These are phyloP conservation scores for Drosophila antonietae DNA, from an alignment of 2,888 invertebrate genomes.

Conservation along the genomic window DNA sequence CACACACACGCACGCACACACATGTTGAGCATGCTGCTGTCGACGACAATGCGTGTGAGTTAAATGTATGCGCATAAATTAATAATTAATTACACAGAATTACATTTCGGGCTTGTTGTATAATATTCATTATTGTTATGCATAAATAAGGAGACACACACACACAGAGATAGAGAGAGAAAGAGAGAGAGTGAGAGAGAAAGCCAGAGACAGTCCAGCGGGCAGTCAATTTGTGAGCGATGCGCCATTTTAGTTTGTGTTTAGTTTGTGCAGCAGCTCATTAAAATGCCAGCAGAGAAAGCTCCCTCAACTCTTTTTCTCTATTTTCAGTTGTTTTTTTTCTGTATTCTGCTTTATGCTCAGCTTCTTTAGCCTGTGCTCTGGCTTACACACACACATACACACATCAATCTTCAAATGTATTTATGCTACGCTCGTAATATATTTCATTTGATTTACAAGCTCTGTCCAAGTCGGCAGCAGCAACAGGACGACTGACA, in stretches of 20 bases:
- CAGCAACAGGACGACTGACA: constrained; percentile 39
- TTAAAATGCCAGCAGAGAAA: constrained; percentile 65
- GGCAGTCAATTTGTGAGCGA: constrained; percentile 62
- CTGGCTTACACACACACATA: constrained; percentile 31
- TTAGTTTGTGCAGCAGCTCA: constrained; percentile 63
- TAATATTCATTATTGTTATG: constrained; percentile 84
- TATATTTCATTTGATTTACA: constrained; percentile 79
- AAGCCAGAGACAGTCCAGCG: not conserved
- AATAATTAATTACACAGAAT: constrained; percentile 84
- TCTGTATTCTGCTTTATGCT: not conserved
- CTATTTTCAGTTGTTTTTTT: not conserved
- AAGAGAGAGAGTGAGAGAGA: too few species aligned
- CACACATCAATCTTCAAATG: constrained; percentile 69
- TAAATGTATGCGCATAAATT: constrained; percentile 84
- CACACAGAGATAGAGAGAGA: not conserved
- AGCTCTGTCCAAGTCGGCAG: constrained; percentile 46
- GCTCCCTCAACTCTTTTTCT: constrained; percentile 31
- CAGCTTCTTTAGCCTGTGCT: not conserved
- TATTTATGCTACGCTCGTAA: constrained; percentile 64
- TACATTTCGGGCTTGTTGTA: constrained; percentile 83
- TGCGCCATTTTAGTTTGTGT: constrained; percentile 59
- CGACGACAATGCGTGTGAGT: constrained; percentile 80
- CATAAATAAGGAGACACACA: constrained; percentile 76
- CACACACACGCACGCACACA: constrained; percentile 10
- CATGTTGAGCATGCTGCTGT: constrained; percentile 56